These are phyloP conservation scores for Sceliomorpha sp. DNA, from an alignment of 2,888 invertebrate species.

Conservation along the genomic window DNA sequence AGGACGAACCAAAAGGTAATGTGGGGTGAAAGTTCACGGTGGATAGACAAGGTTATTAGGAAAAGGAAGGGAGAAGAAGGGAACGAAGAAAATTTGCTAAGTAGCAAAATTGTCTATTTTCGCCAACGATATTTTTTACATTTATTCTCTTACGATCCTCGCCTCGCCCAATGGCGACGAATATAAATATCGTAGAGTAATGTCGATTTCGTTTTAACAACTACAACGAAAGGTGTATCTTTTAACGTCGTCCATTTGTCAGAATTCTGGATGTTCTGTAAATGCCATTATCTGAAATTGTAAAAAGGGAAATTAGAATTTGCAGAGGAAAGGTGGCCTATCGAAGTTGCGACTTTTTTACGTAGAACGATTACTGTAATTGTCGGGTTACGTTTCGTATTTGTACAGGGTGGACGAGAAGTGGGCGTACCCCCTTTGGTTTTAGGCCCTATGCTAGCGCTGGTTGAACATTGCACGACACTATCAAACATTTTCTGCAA, in stretches of 20 bases:
- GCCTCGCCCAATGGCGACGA: slow-evolving; percentile 40
- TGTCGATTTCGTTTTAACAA: slow-evolving; percentile 40
- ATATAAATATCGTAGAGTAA: slow-evolving; percentile 40
- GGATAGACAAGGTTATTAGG: slow-evolving; percentile 47
- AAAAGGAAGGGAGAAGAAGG: slow-evolving; percentile 16
- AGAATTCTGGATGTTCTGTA: slow-evolving; percentile 22
- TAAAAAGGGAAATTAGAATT: slow-evolving; percentile 16
- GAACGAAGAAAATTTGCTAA: slow-evolving; percentile 41
- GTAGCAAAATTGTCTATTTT: slow-evolving; percentile 55
- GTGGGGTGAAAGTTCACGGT: slow-evolving; percentile 30
- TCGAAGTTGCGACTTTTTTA: too few species aligned
- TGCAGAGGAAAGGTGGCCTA: neutral
- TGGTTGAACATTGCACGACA: too few species aligned
- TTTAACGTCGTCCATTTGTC: slow-evolving; percentile 29
- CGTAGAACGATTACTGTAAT: neutral
- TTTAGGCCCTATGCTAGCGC: too few species aligned
- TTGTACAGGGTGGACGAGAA: too few species aligned
- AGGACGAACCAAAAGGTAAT: too few species aligned
- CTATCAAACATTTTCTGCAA: too few species aligned
- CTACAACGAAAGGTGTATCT: slow-evolving; percentile 16
- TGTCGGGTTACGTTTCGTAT: too few species aligned
- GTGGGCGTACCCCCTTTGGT: too few species aligned
- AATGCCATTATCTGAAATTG: slow-evolving; percentile 23
- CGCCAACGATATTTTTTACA: slow-evolving; percentile 55
- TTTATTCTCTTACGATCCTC: slow-evolving; percentile 52